Conservation (phyloP, 2,888 invertebrate genomes). For the Tenodera sinensis region DNA sequence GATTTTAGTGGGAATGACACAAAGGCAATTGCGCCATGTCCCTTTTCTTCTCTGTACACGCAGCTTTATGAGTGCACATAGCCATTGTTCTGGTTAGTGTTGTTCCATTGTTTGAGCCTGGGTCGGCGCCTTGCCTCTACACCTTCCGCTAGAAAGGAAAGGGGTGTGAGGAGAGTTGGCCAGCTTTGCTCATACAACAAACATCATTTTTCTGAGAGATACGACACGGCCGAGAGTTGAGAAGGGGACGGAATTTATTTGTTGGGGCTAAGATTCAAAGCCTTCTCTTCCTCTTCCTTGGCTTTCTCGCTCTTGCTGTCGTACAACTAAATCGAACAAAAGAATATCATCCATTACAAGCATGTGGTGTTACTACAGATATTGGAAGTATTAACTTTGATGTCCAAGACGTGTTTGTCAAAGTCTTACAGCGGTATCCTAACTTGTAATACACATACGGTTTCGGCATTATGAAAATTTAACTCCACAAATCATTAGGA, state of each 20-base stretch:
- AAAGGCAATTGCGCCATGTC: neutral
- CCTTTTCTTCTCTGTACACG: neutral
- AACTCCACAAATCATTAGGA: too few species aligned
- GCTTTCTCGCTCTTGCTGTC: neutral
- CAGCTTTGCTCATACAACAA: neutral
- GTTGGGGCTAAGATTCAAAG: neutral
- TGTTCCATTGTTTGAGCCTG: neutral
- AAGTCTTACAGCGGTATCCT: too few species aligned
- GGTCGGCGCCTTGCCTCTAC: neutral
- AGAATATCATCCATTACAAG: neutral
- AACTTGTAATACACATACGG: too few species aligned
- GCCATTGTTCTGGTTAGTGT: neutral
- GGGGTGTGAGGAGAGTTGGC: neutral
- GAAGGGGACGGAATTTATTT: neutral
- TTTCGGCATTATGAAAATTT: too few species aligned
- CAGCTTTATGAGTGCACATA: neutral
- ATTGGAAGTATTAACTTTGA: neutral
- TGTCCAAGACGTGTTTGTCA: too few species aligned
- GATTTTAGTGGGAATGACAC: neutral
- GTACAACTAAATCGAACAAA: neutral
- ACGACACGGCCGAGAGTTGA: neutral
- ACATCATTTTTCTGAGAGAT: neutral
- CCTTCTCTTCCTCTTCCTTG: neutral
- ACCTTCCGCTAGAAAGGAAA: neutral
- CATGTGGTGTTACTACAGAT: neutral